phyloP scores from a whole-genome alignment of 1,140 invertebrate genomes.

The Pachypsylla venusta region DNA sequence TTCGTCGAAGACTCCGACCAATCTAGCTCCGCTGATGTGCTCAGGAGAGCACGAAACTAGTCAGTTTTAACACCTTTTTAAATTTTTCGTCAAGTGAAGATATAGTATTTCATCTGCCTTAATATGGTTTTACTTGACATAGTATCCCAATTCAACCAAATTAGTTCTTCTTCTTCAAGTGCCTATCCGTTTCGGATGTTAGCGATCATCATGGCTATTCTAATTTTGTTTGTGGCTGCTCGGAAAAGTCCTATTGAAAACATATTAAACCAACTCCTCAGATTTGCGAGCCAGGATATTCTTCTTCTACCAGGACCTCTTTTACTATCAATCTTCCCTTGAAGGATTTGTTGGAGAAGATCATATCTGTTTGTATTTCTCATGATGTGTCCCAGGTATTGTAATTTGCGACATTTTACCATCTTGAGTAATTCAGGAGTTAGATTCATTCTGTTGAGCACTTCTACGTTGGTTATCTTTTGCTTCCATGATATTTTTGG shows the following conservation, averaged over 20 bases:
- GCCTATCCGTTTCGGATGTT: no score
- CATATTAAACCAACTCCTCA: conserved; percentile 4
- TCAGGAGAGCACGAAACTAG: no score
- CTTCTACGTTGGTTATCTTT: not conserved
- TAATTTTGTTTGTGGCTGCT: not conserved
- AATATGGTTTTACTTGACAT: no score
- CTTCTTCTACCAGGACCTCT: conserved; percentile 9
- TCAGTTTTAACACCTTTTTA: no score
- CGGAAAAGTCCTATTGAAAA: not conserved
- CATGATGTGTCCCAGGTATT: conserved; percentile 14
- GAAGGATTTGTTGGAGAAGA: conserved; percentile 11
- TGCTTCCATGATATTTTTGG: not conserved
- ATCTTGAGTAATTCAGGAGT: not conserved
- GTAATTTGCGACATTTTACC: conserved; percentile 10
- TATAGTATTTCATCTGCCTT: no score
- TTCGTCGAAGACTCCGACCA: no score
- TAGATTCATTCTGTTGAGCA: not conserved
- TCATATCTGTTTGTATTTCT: conserved; percentile 9
- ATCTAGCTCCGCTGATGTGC: no score
- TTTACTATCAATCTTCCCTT: conserved; percentile 13
- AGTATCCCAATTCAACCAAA: no score
- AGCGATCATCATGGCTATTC: no score
- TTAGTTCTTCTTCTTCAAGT: no score
- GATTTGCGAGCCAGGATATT: conserved; percentile 9
- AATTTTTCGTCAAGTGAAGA: no score